Base-by-base conservation (phyloP, 2,888 invertebrate species). In the Strigamia transsilvanica region DNA sequence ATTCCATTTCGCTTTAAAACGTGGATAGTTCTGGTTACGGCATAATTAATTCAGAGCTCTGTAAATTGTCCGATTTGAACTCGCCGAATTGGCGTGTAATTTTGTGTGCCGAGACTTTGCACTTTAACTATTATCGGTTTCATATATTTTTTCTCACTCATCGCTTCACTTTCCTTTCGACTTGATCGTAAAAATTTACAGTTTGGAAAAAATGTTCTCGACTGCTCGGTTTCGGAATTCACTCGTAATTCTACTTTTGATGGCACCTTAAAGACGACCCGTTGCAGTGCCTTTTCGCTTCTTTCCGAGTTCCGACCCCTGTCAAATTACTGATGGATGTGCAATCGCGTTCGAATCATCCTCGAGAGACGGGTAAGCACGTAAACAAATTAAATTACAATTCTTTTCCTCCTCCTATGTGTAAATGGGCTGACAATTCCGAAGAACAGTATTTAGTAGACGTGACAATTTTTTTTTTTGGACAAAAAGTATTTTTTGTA, bases 131-230 rank as follows among this genome's bases (percentile, higher is more conserved):
- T 27, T 27, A 32, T 32, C 27, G 73, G 23, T 73, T 73, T 73
- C 23, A 73, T 73, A 73, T 73, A 27, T 73, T 73, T 73, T 56
- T 56, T 56, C 56, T 56, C 56, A 18, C 27, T 27, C 32, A 27
- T 32, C 32, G 12, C n/a, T 27, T 73, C 73, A 27, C 32, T 32
- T 73, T 32, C 73, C 27, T 73, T 27, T 73, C 73, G 3, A 73
- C 73, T 73, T 32, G 73, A 23, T 73, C 73, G n/a, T 73, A 73
- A 73, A 73, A 73, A 73, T 73, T 73, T 73, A 73, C 73, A 73
- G 73, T 73, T 73, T 73, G 73, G 73, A 73, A 73, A 73, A 73
- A 73, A 73, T 73, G 73, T 73, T 73, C 73, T 73, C 56, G 56
- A 18, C 56, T 56, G 56, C 56, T 56, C 73, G 73, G 73, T 73